Evolutionary conservation across 2,113 vertebrate species (phyloP).

Genomic region (Cairina moschata): DNA sequence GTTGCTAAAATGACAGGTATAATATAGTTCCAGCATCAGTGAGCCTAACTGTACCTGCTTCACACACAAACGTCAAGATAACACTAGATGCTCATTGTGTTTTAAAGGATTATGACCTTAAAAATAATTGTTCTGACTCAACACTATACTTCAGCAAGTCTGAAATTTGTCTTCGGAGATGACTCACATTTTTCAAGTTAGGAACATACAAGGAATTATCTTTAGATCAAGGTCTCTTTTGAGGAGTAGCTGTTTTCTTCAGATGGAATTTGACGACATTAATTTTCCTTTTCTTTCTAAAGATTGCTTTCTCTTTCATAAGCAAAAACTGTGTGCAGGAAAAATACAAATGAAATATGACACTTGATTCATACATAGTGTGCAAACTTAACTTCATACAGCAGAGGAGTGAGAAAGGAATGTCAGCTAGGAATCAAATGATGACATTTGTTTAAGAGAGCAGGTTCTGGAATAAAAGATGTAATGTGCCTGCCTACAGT

Average conservation of each 20-base stretch:
- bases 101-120: conserved; percentile 16
- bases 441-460: not conserved
- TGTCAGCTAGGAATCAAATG: not conserved
- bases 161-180: not conserved
- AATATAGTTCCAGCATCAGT: not conserved
- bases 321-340: not conserved
- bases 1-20: conserved; percentile 24
- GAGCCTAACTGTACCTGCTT: conserved; percentile 20
- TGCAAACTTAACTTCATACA: not conserved
- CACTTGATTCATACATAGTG: not conserved
- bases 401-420: not conserved
- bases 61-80: conserved; percentile 3
- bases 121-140: not conserved
- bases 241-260: not conserved
- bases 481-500: not conserved
- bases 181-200: not conserved
- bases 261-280: not conserved
- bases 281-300: not conserved
- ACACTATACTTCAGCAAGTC: not conserved
- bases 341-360: not conserved
- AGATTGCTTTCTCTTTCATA: not conserved
- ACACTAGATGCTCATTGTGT: not conserved
- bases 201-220: not conserved
- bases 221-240: not conserved
- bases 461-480: not conserved